Evolutionary conservation across 2,797 vertebrate species (phyloP), one percentile per base, ranked within the genome.

Genomic region (Pantherophis alleghaniensis): DNA sequence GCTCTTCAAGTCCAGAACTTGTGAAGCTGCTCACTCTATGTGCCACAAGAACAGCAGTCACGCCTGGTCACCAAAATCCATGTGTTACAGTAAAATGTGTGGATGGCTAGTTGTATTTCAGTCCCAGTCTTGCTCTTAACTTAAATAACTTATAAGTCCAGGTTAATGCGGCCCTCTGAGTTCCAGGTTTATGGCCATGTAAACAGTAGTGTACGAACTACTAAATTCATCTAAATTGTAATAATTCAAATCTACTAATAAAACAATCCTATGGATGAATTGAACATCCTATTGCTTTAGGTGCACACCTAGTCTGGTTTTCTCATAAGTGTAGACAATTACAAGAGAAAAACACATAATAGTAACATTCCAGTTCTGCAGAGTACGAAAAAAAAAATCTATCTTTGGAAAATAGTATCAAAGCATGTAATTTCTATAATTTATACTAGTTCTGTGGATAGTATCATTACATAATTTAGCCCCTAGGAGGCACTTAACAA

Each of bases 391-490:
- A 92, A 94, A 92, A 18, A 20, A 56, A 56, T 53, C 92, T 88
- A 87, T 66, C 90, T 47, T 94, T 94, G 9, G 2, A 4, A 91
- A 61, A 10, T 91, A 95, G 94, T 96, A 55, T 56, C 92, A 83
- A 32, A 59, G 7, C 32, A 47, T 4, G 88, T 94, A 93, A 91
- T 93, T 93, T 95, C 92, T 59, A 91, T 92, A 61, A 26, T 9
- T 92, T 94, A 61, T 90, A 86, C 86, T 94, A 91, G 87, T 92
- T 96, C 83, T 91, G 24, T 24, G 9, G 59, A 87, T 53, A 55
- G 20, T 55, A 61, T 66, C 59, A 88, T 92, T 69, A 86, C 60
- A 61, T 7, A 26, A 5, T 57, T 74, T 57, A 57, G 32, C 42
- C 86, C 20, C 32, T 69, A 74, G 61, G 53, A 88, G 20, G 26